These are phyloP conservation scores for Eupithecia dodoneata DNA, from an alignment of 2,888 invertebrate genomes.

Conservation along the genomic window DNA sequence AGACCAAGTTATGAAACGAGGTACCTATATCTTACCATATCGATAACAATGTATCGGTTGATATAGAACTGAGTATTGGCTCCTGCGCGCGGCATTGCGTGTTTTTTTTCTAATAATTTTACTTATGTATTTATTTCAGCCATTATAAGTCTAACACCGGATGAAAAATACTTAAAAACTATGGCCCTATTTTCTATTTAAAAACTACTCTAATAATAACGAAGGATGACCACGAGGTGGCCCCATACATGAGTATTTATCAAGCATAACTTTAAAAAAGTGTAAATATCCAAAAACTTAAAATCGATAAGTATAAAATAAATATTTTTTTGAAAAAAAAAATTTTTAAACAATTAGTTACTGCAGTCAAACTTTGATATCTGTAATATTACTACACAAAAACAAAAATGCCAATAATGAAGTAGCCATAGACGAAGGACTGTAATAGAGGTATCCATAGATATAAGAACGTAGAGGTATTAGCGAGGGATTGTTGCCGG, in stretches of 20 bases:
- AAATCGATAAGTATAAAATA: too few species aligned
- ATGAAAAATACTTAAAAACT: too few species aligned
- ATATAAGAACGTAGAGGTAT: conserved; percentile 29
- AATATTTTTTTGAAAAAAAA: too few species aligned
- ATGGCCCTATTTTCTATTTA: too few species aligned
- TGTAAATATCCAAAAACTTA: too few species aligned
- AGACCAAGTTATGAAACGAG: conserved; percentile 10
- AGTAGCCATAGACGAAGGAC: conserved; percentile 9
- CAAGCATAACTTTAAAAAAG: too few species aligned
- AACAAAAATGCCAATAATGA: conserved; percentile 3
- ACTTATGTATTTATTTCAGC: too few species aligned
- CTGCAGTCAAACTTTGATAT: neutral
- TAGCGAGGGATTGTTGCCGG: conserved; percentile 44
- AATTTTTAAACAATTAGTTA: too few species aligned
- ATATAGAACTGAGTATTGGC: conserved; percentile 3
- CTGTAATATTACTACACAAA: neutral
- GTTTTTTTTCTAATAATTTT: neutral
- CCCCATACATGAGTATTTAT: too few species aligned
- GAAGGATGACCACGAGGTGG: too few species aligned
- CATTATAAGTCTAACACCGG: too few species aligned
- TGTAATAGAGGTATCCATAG: conserved; percentile 23
- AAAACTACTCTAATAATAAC: too few species aligned
- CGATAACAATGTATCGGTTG: neutral
- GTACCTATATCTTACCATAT: neutral
- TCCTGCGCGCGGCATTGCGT: neutral